These are phyloP conservation scores for Scaptomyza tumidula DNA, from an alignment of 2,888 invertebrate species.

Conservation along the genomic window DNA sequence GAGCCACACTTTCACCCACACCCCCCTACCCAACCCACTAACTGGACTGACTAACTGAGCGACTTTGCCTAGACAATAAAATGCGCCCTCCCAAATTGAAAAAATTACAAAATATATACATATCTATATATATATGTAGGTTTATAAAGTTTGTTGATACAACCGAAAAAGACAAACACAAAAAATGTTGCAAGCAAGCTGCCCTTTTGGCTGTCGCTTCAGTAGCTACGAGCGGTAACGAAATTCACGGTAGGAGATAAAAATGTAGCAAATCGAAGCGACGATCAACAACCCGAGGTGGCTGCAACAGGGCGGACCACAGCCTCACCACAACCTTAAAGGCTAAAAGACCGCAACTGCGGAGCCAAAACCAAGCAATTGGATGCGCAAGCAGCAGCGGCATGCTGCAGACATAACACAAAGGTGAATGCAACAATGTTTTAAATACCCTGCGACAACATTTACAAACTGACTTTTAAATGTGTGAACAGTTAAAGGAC, in stretches of 20 bases:
- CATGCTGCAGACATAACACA: background rate
- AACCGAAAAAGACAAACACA: conserved; percentile 15
- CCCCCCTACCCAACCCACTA: background rate
- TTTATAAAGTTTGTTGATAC: conserved; percentile 7
- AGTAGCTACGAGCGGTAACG: conserved; percentile 78
- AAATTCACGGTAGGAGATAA: conserved; percentile 81
- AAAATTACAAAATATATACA: conserved; percentile 11
- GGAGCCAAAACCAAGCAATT: conserved; percentile 53
- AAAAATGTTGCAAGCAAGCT: conserved; percentile 28
- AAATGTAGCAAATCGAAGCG: conserved; percentile 77
- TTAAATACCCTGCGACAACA: background rate
- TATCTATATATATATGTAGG: background rate
- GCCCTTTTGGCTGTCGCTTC: conserved; percentile 65
- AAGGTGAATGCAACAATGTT: background rate
- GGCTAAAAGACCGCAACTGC: conserved; percentile 29
- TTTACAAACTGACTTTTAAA: too few relatives aligned
- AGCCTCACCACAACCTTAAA: conserved; percentile 1
- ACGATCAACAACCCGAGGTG: conserved; percentile 78
- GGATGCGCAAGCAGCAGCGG: conserved; percentile 53
- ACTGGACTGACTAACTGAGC: background rate
- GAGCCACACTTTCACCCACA: conserved; percentile 54
- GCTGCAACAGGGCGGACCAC: conserved; percentile 38
- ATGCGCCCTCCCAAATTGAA: conserved; percentile 30
- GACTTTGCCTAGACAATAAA: conserved; percentile 21
- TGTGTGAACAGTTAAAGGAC: background rate